Percentiles rank a stretch among this genome's conserved stretches.
Conservation (phyloP, 2,888 invertebrate genomes). For the Lapara coniferarum region DNA sequence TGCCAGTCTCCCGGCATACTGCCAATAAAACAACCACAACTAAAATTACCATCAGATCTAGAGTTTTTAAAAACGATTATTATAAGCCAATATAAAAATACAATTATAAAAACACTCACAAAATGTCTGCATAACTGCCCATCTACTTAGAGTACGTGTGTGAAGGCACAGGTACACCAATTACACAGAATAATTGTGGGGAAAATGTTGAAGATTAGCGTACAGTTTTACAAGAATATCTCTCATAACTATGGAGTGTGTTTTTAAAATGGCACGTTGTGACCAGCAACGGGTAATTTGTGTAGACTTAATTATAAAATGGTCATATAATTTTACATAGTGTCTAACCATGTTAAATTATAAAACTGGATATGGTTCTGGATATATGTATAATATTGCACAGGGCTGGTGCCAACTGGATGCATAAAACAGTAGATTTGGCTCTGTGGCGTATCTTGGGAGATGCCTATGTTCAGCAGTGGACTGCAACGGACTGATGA, state of each 20-base stretch:
- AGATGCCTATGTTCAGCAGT: no score
- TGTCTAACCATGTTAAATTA: no score
- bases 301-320: neutral
- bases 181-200: conserved; percentile 3
- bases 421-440: no score
- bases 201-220: conserved; percentile 6
- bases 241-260: conserved; percentile 8
- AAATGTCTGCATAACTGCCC: conserved; percentile 6
- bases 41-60: neutral
- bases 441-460: no score
- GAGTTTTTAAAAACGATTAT: neutral
- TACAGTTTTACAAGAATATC: neutral
- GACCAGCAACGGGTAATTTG: conserved; percentile 4
- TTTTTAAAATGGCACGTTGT: neutral
- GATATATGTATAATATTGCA: no score
- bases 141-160: neutral
- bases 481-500: no score
- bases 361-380: no score
- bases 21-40: no score
- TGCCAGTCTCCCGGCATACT: no score
- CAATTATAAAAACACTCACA: neutral
- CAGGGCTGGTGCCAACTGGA: no score
- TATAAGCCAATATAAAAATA: neutral
- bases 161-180: neutral
- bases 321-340: neutral